Conservation (phyloP, 2,888 invertebrate genomes). For the Orthosia gothica region DNA sequence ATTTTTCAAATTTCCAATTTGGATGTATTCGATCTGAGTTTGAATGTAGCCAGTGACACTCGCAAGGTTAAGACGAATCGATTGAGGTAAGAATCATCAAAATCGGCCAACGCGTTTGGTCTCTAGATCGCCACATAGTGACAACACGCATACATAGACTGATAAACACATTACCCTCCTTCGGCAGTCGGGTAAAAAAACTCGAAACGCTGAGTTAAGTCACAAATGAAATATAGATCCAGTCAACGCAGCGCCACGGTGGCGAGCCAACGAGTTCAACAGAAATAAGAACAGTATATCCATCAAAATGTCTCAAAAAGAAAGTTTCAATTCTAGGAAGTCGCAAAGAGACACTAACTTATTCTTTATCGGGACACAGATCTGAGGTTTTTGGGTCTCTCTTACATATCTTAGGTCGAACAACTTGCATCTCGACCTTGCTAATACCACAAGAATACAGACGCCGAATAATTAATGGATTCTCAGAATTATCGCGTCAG, state of each 20-base stretch:
- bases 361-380: conserved; percentile 59
- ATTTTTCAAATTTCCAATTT: no score
- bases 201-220: conserved; percentile 14
- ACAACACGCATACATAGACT: no score
- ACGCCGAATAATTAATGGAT: conserved; percentile 57
- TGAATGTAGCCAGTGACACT: no score
- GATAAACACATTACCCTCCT: no score
- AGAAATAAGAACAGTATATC: conserved; percentile 59
- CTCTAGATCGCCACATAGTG: no score
- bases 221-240: conserved; percentile 29
- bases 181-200: background rate
- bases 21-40: no score
- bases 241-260: conserved; percentile 32
- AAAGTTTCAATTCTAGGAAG: conserved; percentile 65
- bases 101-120: no score
- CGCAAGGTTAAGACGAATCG: no score
- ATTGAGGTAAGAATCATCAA: no score
- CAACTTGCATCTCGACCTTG: conserved; percentile 59
- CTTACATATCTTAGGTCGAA: conserved; percentile 48
- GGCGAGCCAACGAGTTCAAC: conserved; percentile 49
- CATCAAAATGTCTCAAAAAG: conserved; percentile 65
- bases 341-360: conserved; percentile 47
- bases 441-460: conserved; percentile 45
- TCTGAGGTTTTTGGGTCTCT: conserved; percentile 50
- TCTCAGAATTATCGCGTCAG: conserved; percentile 59